Base-by-base conservation (phyloP, 2,113 vertebrate genomes). In the Circaetus gallicus region DNA sequence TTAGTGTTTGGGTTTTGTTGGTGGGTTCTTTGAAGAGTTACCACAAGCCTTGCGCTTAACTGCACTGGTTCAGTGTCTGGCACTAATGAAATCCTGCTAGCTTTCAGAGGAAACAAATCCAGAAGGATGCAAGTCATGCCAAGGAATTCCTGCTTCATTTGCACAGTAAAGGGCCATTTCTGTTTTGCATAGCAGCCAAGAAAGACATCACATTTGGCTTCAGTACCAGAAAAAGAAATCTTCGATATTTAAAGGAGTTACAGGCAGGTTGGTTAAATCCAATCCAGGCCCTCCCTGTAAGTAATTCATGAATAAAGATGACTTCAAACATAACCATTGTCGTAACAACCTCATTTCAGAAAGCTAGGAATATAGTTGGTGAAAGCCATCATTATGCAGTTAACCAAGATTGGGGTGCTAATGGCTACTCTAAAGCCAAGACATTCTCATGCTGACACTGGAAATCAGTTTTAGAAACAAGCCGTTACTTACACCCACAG, bases 391-490 rank as follows among this genome's bases (percentile, higher is more conserved):
- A 0, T 7, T 36, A 32, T 6, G n/a, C 31, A 31, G 0, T 28
- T 72, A 58, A 34, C 28, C 17, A 53, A 53, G 38, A 36, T 3
- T 13, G 12, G 13, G 16, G 28, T 13, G 50, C 7, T 40, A 53
- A 32, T 0, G 0, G 22, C 63, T n/a, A 9, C 56, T 10, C 2
- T 4, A 61, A 66, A 32, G 50, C 76, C 10, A 24, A n/a, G 13
- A 47, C 21, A 49, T 11, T 21, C 63, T 61, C 5, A 0, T 12
- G 7, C 40, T 47, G 31, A 29, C 66, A 52, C 28, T 31, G 21
- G 38, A 7, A 34, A 34, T 12, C 10, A 12, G 34, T 22, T 74
- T 40, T 26, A 49, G 16, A 62, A 79, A 63, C 18, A 56, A 72
- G 17, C 28, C 7, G 17, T 49, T 61, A 53, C 55, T 6, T 24